Evolutionary conservation across 2,113 vertebrate species (phyloP).

Genomic region (Climacteris rufus): DNA sequence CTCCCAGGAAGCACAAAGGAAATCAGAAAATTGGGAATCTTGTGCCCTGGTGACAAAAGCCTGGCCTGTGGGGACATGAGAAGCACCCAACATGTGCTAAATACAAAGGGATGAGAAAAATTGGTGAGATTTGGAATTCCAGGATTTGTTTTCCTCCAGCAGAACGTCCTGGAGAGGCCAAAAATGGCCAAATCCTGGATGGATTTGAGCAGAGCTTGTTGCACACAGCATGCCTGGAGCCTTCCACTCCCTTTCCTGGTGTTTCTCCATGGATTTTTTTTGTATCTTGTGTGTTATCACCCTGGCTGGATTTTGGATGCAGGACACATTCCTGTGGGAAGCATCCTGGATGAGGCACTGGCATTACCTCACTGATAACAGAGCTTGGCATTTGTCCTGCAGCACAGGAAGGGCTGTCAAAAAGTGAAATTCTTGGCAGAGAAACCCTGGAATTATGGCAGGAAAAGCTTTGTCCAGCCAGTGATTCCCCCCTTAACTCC

Average conservation of each 20-base stretch:
- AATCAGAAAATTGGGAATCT: not conserved
- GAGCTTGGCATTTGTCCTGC: not conserved
- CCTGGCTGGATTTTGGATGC: not conserved
- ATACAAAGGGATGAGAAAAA: not conserved
- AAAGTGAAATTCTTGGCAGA: not conserved
- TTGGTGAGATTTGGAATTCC: not conserved
- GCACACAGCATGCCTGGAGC: not conserved
- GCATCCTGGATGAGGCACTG: not conserved
- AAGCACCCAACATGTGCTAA: not conserved
- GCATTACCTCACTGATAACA: not conserved
- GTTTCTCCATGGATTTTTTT: not conserved
- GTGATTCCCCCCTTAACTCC: not conserved
- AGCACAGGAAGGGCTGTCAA: not conserved
- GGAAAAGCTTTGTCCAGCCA: not conserved
- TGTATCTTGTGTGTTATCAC: not conserved
- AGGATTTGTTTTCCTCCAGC: not conserved
- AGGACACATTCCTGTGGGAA: not conserved
- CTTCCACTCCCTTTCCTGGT: not conserved
- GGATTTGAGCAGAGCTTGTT: not conserved
- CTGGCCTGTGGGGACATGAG: accelerated
- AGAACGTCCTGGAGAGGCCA: not conserved
- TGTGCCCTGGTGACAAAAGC: not conserved
- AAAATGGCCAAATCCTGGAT: not conserved
- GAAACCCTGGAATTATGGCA: not conserved
- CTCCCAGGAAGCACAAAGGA: conserved; percentile 22